A percentile compares a stretch with the other conserved stretches of the same genome.
Conservation (phyloP, 1,140 invertebrate species). For the Euura saliciscinereae region DNA sequence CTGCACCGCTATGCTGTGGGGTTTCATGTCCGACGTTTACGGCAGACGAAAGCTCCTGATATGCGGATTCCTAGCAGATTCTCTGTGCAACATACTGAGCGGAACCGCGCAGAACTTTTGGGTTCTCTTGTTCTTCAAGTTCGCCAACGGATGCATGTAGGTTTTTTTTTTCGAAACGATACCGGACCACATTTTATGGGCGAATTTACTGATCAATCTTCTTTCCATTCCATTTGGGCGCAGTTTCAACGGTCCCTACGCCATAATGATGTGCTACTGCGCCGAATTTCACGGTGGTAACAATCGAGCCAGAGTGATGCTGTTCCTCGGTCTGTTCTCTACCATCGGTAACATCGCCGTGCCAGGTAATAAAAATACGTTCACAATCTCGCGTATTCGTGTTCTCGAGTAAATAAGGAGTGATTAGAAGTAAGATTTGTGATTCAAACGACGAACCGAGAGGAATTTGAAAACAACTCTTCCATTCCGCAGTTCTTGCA, state of each 20-base stretch:
- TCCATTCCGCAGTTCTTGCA: slow-evolving; percentile 50
- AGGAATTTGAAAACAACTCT: background rate
- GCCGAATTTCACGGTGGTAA: slow-evolving; percentile 71
- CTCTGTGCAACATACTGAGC: slow-evolving; percentile 69
- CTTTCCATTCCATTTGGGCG: slow-evolving; percentile 25
- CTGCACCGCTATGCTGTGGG: slow-evolving; percentile 80
- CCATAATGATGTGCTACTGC: slow-evolving; percentile 72
- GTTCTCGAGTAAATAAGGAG: background rate
- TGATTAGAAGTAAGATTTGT: background rate
- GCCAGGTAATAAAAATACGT: slow-evolving; percentile 37
- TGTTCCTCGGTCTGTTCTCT: slow-evolving; percentile 65
- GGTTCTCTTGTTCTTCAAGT: slow-evolving; percentile 73
- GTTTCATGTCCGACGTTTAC: slow-evolving; percentile 77
- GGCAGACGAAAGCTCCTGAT: slow-evolving; percentile 75
- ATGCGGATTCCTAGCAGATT: slow-evolving; percentile 73
- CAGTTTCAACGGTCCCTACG: slow-evolving; percentile 76
- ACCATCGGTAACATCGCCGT: slow-evolving; percentile 45
- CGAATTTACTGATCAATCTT: too few species aligned
- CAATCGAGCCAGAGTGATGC: slow-evolving; percentile 67
- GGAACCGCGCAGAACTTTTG: slow-evolving; percentile 74
- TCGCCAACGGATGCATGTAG: slow-evolving; percentile 80
- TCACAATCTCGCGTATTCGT: too few species aligned
- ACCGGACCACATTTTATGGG: too few species aligned
- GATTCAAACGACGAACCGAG: too few species aligned
- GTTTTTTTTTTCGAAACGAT: slow-evolving; percentile 38